These are phyloP conservation scores for Apus apus DNA, from an alignment of 2,113 vertebrate species.

Conservation along the genomic window DNA sequence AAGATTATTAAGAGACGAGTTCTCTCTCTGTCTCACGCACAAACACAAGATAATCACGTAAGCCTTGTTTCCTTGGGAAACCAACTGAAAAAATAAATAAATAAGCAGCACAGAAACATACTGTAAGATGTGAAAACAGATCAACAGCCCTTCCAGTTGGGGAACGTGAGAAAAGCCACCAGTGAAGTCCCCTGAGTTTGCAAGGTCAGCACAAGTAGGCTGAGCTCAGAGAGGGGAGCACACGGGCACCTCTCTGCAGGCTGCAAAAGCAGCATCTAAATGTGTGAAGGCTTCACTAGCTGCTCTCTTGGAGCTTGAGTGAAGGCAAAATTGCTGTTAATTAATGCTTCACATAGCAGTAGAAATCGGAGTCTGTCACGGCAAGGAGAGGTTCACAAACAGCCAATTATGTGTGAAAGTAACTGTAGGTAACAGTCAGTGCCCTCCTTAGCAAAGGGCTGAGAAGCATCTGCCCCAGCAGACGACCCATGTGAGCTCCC, in stretches of 20 bases:
- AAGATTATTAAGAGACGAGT: background rate
- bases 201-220: background rate
- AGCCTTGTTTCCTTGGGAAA: conserved; percentile 35
- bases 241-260: background rate
- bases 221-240: background rate
- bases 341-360: background rate
- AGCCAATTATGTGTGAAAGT: background rate
- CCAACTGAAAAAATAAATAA: background rate
- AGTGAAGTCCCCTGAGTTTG: background rate
- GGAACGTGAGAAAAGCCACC: conserved; percentile 5
- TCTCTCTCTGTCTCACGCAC: background rate
- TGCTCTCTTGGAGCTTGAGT: conserved; percentile 13
- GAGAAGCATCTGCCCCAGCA: background rate
- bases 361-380: background rate
- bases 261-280: background rate
- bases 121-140: conserved; percentile 3
- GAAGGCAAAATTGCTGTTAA: conserved; percentile 1
- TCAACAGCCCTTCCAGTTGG: background rate
- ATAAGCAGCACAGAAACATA: background rate
- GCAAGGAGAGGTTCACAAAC: background rate
- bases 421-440: background rate
- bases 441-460: background rate
- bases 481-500: background rate
- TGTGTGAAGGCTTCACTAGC: background rate
- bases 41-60: conserved; percentile 13